Percentiles rank a stretch among this genome's conserved stretches.
Evolutionary conservation across 2,888 invertebrate species (phyloP).

Genomic region (Amphipyra berbera): DNA sequence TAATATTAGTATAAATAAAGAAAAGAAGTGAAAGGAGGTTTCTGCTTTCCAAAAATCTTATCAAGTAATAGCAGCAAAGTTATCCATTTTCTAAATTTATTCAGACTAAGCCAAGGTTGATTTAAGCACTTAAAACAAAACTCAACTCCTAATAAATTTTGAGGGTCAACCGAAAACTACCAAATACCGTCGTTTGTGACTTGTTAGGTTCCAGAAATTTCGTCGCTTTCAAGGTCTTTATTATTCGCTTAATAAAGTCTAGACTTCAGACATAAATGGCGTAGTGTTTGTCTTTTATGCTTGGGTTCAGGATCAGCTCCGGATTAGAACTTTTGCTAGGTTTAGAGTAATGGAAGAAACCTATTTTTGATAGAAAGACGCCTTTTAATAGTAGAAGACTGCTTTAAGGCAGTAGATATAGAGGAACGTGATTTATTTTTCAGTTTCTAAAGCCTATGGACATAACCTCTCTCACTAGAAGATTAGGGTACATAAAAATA

Average conservation of each 20-base stretch:
- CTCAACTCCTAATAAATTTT: conserved; percentile 26
- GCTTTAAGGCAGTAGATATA: no score
- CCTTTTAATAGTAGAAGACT: no score
- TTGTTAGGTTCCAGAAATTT: conserved; percentile 31
- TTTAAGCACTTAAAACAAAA: conserved; percentile 17
- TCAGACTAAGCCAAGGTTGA: conserved; percentile 3
- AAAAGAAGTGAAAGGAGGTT: no score
- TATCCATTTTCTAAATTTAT: conserved; percentile 1
- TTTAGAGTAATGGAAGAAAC: no score
- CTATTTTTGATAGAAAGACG: no score
- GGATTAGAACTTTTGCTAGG: conserved; percentile 6
- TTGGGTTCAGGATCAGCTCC: background rate
- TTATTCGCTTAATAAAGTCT: conserved; percentile 22
- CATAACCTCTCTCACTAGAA: no score
- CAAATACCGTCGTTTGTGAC: conserved; percentile 22
- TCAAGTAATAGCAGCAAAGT: background rate
- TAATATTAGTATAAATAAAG: no score
- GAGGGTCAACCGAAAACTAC: conserved; percentile 32
- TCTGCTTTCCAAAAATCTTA: background rate
- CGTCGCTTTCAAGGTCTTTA: conserved; percentile 4
- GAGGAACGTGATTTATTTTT: no score
- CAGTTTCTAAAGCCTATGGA: no score
- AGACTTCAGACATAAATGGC: conserved; percentile 19
- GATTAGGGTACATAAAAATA: no score
- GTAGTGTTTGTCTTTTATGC: conserved; percentile 17